phyloP scores from a whole-genome alignment of 2,797 vertebrate species.

The Mionectes olivaceus region DNA sequence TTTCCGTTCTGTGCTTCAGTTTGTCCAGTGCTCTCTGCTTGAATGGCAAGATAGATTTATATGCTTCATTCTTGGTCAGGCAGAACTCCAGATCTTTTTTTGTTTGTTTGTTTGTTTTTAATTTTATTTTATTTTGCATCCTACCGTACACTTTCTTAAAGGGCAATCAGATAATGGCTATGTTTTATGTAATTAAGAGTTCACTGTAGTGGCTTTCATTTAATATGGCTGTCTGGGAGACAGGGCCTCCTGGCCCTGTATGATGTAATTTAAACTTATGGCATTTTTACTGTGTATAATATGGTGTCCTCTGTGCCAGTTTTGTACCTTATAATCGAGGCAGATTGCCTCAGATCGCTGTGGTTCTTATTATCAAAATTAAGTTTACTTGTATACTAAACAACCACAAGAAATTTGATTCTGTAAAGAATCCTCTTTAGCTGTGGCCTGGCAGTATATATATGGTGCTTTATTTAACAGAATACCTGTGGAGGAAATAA shows the following conservation, averaged over 20 bases:
- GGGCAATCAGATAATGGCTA: constrained; percentile 87
- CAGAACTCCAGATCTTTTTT: constrained; percentile 76
- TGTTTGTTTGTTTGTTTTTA: not conserved
- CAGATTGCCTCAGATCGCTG: constrained; percentile 91
- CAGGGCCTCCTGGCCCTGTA: constrained; percentile 83
- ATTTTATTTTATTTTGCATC: constrained; percentile 75
- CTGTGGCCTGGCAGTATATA: constrained; percentile 99
- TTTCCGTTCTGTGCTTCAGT: constrained; percentile 87
- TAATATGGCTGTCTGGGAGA: constrained; percentile 93
- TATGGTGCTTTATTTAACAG: constrained; percentile 99
- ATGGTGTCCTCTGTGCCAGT: constrained; percentile 97
- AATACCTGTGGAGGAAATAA: constrained; percentile 96
- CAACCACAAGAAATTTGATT: constrained; percentile 99
- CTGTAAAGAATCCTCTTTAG: constrained; percentile 99
- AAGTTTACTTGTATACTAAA: constrained; percentile 99
- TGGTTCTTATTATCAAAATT: constrained; percentile 96
- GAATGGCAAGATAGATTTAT: constrained; percentile 88
- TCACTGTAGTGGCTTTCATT: constrained; percentile 93
- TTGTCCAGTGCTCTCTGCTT: constrained; percentile 89
- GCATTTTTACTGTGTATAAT: constrained; percentile 99
- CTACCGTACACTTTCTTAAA: constrained; percentile 87
- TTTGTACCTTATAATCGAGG: constrained; percentile 97
- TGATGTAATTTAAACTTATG: constrained; percentile 97
- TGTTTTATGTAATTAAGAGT: constrained; percentile 89
- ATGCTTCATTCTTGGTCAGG: constrained; percentile 85